phyloP scores from a whole-genome alignment of 1,140 invertebrate species.

The Drosophila lacteicornis region DNA sequence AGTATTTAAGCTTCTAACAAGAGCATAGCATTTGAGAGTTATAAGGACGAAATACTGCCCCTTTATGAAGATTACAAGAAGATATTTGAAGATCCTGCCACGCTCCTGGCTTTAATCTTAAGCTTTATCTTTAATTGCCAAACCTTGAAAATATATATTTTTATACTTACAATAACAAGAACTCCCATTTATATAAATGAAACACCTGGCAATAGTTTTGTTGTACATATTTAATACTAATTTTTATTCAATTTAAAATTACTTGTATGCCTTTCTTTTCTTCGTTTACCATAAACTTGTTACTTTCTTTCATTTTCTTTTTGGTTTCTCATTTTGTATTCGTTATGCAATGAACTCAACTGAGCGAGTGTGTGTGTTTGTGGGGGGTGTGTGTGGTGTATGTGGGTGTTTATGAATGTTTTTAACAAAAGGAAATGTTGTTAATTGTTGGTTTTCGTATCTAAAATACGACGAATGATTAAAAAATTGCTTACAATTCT shows the following conservation, averaged over 20 bases:
- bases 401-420: constrained; percentile 3
- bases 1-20: no score
- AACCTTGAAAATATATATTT: no score
- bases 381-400: constrained; percentile 14
- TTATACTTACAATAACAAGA: no score
- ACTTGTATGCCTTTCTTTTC: constrained; percentile 73
- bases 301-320: constrained; percentile 14
- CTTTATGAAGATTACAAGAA: no score
- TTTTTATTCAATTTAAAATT: constrained; percentile 84
- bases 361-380: constrained; percentile 19
- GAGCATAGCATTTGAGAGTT: no score
- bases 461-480: constrained; percentile 74
- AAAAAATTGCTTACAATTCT: constrained; percentile 75
- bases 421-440: constrained; percentile 43
- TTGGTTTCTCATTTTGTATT: constrained; percentile 49
- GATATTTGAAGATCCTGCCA: no score
- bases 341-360: constrained; percentile 57
- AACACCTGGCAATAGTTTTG: constrained; percentile 38
- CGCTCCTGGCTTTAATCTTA: no score
- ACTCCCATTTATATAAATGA: constrained; percentile 5
- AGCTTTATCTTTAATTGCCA: no score
- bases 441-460: constrained; percentile 44
- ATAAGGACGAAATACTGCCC: no score
- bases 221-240: constrained; percentile 83
- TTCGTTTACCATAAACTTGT: constrained; percentile 56